These are phyloP conservation scores for Orius insidiosus DNA, from an alignment of 1,140 invertebrate genomes.

Conservation along the genomic window DNA sequence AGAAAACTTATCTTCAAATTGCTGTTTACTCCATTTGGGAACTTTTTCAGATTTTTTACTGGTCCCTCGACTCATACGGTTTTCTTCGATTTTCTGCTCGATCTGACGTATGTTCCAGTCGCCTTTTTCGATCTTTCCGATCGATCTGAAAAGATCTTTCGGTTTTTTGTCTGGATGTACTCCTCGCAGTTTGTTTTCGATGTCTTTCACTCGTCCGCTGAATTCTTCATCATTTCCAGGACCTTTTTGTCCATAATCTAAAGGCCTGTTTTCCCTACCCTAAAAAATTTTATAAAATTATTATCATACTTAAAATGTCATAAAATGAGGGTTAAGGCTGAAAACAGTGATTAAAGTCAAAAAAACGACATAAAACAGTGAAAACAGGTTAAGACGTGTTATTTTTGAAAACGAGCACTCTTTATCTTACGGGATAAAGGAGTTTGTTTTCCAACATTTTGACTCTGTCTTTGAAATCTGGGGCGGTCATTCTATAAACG, in stretches of 20 bases:
- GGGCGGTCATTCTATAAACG: slow-evolving; percentile 52
- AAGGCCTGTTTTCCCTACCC: slow-evolving; percentile 45
- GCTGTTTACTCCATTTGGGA: slow-evolving; percentile 77
- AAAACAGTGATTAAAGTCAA: not conserved
- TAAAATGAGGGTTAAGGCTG: not conserved
- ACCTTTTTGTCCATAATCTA: slow-evolving; percentile 33
- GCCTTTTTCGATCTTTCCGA: slow-evolving; percentile 74
- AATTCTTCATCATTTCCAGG: slow-evolving; percentile 43
- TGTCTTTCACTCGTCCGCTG: slow-evolving; percentile 46
- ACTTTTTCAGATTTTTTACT: slow-evolving; percentile 56
- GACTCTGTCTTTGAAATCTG: slow-evolving; percentile 56
- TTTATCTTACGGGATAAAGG: slow-evolving; percentile 48
- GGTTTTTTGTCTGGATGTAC: slow-evolving; percentile 54
- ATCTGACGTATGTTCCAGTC: slow-evolving; percentile 88
- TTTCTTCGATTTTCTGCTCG: slow-evolving; percentile 77
- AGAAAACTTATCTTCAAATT: slow-evolving; percentile 46
- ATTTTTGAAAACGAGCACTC: not conserved
- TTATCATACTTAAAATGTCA: not conserved
- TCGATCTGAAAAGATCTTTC: slow-evolving; percentile 67
- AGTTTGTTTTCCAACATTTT: slow-evolving; percentile 60
- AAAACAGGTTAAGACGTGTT: not conserved
- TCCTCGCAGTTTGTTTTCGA: slow-evolving; percentile 42
- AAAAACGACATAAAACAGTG: not conserved
- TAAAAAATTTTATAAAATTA: slow-evolving; percentile 24
- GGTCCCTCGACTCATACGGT: slow-evolving; percentile 46